Conservation (phyloP, 2,113 vertebrate species). For the Halcyon malimbica region DNA sequence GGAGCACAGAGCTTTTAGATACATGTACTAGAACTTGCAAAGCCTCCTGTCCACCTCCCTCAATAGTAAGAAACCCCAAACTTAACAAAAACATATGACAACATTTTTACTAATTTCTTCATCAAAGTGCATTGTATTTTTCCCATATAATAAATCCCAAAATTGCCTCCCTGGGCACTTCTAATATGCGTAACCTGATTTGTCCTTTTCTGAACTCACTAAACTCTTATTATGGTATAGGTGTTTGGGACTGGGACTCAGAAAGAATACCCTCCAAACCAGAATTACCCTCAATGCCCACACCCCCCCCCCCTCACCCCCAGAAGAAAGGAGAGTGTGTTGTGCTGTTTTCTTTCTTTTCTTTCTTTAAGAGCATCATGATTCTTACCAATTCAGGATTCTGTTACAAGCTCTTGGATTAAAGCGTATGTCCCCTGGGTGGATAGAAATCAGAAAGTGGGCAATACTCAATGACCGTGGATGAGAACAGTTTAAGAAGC, state of each 20-base stretch:
- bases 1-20: background rate
- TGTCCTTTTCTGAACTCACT: background rate
- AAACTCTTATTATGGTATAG: background rate
- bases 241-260: background rate
- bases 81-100: background rate
- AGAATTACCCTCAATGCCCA: background rate
- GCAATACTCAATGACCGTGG: background rate
- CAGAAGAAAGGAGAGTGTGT: background rate
- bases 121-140: background rate
- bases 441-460: background rate
- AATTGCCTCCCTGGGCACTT: background rate
- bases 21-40: background rate
- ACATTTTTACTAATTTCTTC: background rate
- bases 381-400: background rate
- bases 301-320: too few species aligned
- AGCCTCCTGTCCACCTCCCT: background rate
- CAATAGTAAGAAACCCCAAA: background rate
- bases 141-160: background rate
- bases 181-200: background rate
- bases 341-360: background rate
- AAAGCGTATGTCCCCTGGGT: background rate
- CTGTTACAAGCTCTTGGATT: background rate
- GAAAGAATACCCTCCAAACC: background rate
- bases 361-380: background rate
- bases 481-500: slow-evolving; percentile 3